Evolutionary conservation across 2,888 invertebrate species (phyloP).

Genomic region (Enchytraeus crypticus): DNA sequence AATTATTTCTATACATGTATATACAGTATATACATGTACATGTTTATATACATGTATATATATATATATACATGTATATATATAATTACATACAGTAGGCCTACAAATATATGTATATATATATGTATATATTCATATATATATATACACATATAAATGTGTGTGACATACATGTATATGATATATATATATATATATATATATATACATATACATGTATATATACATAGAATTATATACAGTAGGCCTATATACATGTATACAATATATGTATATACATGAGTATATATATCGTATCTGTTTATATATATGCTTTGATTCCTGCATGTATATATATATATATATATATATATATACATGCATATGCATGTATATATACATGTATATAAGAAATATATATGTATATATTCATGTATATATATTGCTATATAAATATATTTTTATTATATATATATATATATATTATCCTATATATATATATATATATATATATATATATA

Average conservation of each 20-base stretch:
- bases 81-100: neutral
- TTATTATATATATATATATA: no score
- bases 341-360: neutral
- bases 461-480: neutral
- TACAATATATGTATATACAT: neutral
- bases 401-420: no score
- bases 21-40: no score
- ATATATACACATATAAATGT: no score
- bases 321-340: neutral
- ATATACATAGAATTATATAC: neutral
- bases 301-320: neutral
- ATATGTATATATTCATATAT: neutral
- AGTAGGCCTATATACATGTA: no score
- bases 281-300: neutral
- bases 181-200: neutral
- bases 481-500: neutral
- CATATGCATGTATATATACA: neutral
- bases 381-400: no score
- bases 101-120: neutral
- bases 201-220: neutral
- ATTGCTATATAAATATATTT: no score
- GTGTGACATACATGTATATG: neutral
- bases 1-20: no score
- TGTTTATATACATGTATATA: neutral
- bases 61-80: neutral